A percentile compares a stretch with the other conserved stretches of the same genome.
Conservation (phyloP, 1,140 invertebrate species). For the Rhizoglyphus robini region DNA sequence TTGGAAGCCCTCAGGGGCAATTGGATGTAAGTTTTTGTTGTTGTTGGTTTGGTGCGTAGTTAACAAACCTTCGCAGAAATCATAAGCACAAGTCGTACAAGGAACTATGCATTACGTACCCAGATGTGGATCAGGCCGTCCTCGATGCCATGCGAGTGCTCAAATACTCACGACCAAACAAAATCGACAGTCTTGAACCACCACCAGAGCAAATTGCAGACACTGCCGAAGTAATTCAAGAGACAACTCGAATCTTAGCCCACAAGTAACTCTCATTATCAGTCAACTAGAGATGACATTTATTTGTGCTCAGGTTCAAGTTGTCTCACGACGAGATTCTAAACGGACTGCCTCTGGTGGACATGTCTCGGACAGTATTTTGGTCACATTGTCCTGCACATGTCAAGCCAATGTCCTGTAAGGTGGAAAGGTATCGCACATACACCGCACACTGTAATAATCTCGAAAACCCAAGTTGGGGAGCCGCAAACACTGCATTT, state of each 20-base stretch:
- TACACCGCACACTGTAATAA: slow-evolving; percentile 85
- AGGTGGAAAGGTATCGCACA: slow-evolving; percentile 51
- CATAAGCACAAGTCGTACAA: no score
- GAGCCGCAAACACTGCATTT: slow-evolving; percentile 60
- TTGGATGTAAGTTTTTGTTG: not conserved
- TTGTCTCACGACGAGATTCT: slow-evolving; percentile 73
- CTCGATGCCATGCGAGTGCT: slow-evolving; percentile 42
- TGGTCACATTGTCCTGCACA: slow-evolving; percentile 73
- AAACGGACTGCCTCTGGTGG: slow-evolving; percentile 68
- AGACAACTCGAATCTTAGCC: slow-evolving; percentile 23
- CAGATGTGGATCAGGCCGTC: slow-evolving; percentile 19
- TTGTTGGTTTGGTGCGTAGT: not conserved
- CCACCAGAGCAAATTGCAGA: slow-evolving; percentile 16
- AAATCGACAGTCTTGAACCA: slow-evolving; percentile 24
- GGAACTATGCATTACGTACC: slow-evolving; percentile 20
- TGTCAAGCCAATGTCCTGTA: slow-evolving; percentile 65
- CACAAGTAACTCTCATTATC: not conserved
- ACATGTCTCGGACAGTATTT: slow-evolving; percentile 64
- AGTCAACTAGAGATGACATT: not conserved
- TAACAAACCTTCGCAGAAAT: not conserved
- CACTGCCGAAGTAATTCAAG: slow-evolving; percentile 24
- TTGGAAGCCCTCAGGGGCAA: not conserved
- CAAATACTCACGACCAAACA: slow-evolving; percentile 31
- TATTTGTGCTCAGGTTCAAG: slow-evolving; percentile 49
- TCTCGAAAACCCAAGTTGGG: slow-evolving; percentile 74